Evolutionary conservation across 2,797 vertebrate species (phyloP), one percentile per base, ranked within the genome.

Genomic region (Acrocephalus scirpaceus): DNA sequence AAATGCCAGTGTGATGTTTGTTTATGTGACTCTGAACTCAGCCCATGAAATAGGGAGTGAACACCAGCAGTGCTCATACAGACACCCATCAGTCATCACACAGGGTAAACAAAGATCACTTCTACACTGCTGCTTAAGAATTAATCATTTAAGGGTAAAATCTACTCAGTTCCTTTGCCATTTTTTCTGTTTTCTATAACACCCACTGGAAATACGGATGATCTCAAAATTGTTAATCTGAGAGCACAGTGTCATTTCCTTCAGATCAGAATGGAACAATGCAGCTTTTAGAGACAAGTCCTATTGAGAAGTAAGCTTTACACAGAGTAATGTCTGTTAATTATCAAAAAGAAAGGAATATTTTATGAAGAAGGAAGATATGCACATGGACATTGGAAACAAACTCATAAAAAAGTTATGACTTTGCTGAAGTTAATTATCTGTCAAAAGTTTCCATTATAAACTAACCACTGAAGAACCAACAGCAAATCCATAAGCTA

Each of bases 371-470:
- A 86, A 88, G 66, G 56, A 92, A 93, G 64, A 88, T 50, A 77
- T 10, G 47, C 44, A 56, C 61, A 70, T 1, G 50, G 87, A 86
- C 89, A 94, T 53, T 10, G 13, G 82, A 93, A 96, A 86, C 70
- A 91, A 90, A 77, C 89, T 71, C 69, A 57, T 64, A 44, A 81
- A 86, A 83, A 74, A 57, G 60, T 86, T 92, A 92, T 4, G 58
- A 75, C 56, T 64, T 48, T 60, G 70, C 73, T 86, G 11, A 80
- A 88, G 78, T 81, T 81, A 88, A 91, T 89, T 48, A 75, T 81
- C 47, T 78, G 75, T 83, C 79, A 44, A 66, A 66, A 86, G 66
- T 76, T 90, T 88, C 94, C 91, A 36, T 90, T 93, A 78, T 56
- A 94, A 88, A 72, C 72, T 85, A 79, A 62, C 57, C 25, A 72